Conservation (phyloP, 2,113 vertebrate species). For the Suricata suricatta region DNA sequence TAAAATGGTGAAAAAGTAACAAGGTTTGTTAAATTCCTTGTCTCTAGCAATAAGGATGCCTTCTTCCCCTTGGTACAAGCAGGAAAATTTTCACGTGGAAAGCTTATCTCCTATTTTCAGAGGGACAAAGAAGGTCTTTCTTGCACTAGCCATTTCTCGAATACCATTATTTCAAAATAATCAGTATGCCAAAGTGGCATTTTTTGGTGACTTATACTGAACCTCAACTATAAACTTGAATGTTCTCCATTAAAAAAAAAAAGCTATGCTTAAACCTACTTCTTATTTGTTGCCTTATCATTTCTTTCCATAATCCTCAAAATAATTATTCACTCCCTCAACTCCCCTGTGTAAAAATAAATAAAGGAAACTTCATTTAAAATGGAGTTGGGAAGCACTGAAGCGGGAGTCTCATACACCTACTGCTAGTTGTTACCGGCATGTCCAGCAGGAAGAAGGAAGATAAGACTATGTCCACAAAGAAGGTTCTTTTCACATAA, state of each 20-base stretch:
- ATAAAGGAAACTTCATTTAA: background rate
- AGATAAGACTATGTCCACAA: background rate
- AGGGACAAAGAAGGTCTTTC: background rate
- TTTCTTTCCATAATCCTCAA: background rate
- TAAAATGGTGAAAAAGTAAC: background rate
- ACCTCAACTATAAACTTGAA: background rate
- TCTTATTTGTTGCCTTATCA: background rate
- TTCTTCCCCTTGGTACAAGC: background rate
- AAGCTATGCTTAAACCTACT: background rate
- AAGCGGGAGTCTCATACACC: background rate
- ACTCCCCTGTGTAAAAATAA: background rate
- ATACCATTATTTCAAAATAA: background rate
- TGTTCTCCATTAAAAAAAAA: background rate
- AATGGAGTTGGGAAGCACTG: background rate
- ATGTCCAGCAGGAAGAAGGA: background rate
- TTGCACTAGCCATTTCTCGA: background rate
- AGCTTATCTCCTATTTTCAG: background rate
- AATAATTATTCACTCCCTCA: background rate
- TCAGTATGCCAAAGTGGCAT: background rate
- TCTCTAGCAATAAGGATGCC: background rate
- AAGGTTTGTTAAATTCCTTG: background rate
- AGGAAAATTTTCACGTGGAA: background rate
- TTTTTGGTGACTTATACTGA: background rate
- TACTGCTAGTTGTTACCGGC: background rate
- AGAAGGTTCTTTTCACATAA: background rate